Percentiles rank a stretch among this genome's conserved stretches.
Conservation (phyloP, 2,797 vertebrate genomes). For the Rhynchotus rufescens region DNA sequence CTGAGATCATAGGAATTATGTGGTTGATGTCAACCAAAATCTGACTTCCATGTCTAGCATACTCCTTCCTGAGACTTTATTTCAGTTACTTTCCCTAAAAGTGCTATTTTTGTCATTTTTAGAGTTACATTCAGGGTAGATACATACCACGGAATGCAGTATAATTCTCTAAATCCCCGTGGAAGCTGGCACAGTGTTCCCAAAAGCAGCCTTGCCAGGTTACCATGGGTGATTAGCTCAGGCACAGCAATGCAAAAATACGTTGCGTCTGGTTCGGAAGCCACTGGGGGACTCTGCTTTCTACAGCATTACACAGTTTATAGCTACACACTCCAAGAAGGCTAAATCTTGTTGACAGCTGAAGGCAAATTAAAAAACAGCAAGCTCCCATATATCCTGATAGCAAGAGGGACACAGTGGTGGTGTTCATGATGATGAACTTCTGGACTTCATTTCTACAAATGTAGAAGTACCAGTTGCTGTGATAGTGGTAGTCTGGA, state of each 20-base stretch:
- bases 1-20: neutral
- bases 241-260: neutral
- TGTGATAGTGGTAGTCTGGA: constrained; percentile 6
- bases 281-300: neutral
- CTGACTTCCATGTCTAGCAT: neutral
- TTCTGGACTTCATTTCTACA: constrained; percentile 36
- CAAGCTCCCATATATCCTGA: neutral
- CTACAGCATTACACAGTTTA: neutral
- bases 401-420: constrained; percentile 25
- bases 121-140: neutral
- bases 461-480: neutral
- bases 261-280: neutral
- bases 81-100: neutral
- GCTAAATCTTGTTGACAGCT: neutral
- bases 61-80: neutral
- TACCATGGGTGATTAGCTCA: neutral
- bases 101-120: neutral
- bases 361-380: neutral
- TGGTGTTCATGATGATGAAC: neutral
- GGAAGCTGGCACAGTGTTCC: neutral
- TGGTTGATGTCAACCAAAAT: neutral
- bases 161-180: neutral
- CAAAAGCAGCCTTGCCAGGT: neutral
- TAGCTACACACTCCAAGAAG: neutral
- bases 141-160: neutral